phyloP scores from a whole-genome alignment of 2,888 invertebrate genomes.

The Diploptera punctata region DNA sequence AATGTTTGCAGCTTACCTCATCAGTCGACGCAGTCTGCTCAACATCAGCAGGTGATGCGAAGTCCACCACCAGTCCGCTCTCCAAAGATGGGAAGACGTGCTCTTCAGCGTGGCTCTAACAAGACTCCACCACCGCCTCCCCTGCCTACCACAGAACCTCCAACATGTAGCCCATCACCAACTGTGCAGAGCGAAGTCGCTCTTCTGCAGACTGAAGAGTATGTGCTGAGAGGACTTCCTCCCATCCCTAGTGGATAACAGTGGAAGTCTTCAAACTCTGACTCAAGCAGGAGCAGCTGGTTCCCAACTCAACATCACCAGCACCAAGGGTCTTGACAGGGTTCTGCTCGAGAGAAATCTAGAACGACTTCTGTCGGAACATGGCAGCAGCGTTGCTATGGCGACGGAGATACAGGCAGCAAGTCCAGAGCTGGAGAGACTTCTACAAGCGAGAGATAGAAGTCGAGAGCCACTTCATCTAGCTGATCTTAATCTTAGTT shows the following conservation, averaged over 20 bases:
- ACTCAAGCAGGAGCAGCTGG: background rate
- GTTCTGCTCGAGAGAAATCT: conserved; percentile 72
- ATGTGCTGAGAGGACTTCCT: conserved; percentile 42
- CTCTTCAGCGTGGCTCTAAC: conserved; percentile 57
- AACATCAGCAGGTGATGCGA: conserved; percentile 50
- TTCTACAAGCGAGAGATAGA: conserved; percentile 63
- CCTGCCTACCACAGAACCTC: conserved; percentile 48
- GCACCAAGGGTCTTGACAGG: conserved; percentile 64
- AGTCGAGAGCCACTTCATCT: conserved; percentile 65
- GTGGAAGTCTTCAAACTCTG: background rate
- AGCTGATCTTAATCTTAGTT: conserved; percentile 61
- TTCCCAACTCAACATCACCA: conserved; percentile 3
- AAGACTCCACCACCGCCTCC: conserved; percentile 49
- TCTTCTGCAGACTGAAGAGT: conserved; percentile 32
- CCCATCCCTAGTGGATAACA: conserved; percentile 38
- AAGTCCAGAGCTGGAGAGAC: conserved; percentile 56
- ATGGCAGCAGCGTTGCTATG: conserved; percentile 43
- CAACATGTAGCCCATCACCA: conserved; percentile 52
- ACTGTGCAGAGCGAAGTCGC: conserved; percentile 32
- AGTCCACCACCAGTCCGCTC: conserved; percentile 66
- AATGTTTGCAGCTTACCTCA: conserved; percentile 36
- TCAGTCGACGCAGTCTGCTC: conserved; percentile 49
- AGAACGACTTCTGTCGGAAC: conserved; percentile 63
- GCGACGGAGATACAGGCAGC: conserved; percentile 39
- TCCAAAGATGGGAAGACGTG: conserved; percentile 61